phyloP scores from a whole-genome alignment of 2,888 invertebrate species.

The Cyrtodaria siliqua region DNA sequence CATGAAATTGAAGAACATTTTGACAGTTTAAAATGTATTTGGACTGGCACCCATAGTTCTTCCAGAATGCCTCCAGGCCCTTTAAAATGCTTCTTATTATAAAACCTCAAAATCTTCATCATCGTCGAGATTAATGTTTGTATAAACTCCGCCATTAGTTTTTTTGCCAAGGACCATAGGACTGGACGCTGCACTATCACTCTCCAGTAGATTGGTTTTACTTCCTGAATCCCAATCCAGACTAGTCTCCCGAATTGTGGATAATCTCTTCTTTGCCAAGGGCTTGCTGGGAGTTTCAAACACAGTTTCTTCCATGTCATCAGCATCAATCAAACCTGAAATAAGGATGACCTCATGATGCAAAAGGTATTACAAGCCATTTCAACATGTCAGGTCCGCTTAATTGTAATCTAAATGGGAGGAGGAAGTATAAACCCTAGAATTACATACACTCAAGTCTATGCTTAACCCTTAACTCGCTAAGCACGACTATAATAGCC shows the following conservation, averaged over 20 bases:
- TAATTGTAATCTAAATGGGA: too few species aligned
- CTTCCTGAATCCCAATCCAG: conserved; percentile 14
- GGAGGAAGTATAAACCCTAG: too few species aligned
- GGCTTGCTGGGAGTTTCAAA: conserved; percentile 43
- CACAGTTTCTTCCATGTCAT: conserved; percentile 61
- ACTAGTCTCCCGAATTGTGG: conserved; percentile 12
- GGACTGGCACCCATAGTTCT: too few species aligned
- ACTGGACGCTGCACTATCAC: conserved; percentile 11
- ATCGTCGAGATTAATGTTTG: conserved; percentile 46
- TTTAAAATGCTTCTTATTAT: too few species aligned
- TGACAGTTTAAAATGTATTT: too few species aligned
- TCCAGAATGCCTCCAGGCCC: too few species aligned
- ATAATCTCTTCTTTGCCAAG: neutral
- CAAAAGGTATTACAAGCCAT: too few species aligned
- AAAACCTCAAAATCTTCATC: conserved; percentile 31
- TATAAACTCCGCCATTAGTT: conserved; percentile 33
- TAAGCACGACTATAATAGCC: too few species aligned
- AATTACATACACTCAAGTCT: too few species aligned
- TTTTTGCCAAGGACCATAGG: conserved; percentile 9
- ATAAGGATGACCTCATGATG: conserved; percentile 1
- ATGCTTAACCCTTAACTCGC: too few species aligned
- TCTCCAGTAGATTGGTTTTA: conserved; percentile 21
- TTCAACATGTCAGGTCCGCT: too few species aligned
- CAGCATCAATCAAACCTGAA: conserved; percentile 59
- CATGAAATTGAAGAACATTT: too few species aligned